Evolutionary conservation across 2,113 vertebrate genomes (phyloP), one percentile per base, ranked within the genome.

Genomic region (Microtus ochrogaster): DNA sequence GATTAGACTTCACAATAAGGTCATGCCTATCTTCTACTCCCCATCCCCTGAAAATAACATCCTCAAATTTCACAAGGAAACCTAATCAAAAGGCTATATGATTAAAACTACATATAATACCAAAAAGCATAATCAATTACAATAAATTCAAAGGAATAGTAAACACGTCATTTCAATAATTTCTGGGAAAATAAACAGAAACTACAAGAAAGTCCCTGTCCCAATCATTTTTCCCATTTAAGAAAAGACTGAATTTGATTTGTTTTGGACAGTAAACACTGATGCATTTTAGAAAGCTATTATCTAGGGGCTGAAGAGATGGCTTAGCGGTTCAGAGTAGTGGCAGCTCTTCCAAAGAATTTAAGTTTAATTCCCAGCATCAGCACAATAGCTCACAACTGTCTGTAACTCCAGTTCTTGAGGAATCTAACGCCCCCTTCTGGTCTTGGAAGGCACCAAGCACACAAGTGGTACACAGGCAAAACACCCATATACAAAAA

Each of bases 81-180:
- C n/a, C 84, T 89, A 93, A 86, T 17, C 63, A 94, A 87, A 90
- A 94, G 61, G 22, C 36, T 92, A 41, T 65, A 72, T 21, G 49
- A 6, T 30, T 94, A 90, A 90, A 95, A 90, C 81, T 41, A 66
- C 39, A 74, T 74, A n/a, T 33, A 92, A 89, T 24, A 94, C 78
- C 73, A 55, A 91, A 85, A 83, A 47, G 3, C 10, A 97, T 36
- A 39, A 89, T 73, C 52, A 76, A 76, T 47, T 76, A 28, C 41
- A 28, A 44, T 44, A 78, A 93, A 82, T 47, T 81, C 63, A 55
- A 44, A 94, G 81, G 33, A 88, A 96, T 33, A 21, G 58, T 41
- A 66, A 88, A 94, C 9, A 79, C 36, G 33, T 7, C 49, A 93
- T 58, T 65, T 92, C 73, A 94, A 41, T 33, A 79, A 26, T 47